phyloP scores from a whole-genome alignment of 2,888 invertebrate species.

The Leptopterna dolabrata region DNA sequence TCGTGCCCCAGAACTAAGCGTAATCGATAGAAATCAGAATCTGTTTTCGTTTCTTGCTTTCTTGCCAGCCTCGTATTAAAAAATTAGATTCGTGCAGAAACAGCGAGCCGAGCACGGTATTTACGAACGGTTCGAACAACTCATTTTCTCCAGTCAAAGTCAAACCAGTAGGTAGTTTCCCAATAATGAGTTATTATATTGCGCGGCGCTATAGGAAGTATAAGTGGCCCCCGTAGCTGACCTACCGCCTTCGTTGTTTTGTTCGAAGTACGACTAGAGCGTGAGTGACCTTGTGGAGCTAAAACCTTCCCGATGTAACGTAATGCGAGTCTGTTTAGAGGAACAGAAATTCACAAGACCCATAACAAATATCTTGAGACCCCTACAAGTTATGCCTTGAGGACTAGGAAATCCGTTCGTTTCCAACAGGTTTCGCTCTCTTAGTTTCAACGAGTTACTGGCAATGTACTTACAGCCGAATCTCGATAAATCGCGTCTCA shows the following conservation, averaged over 20 bases:
- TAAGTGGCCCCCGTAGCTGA: background rate
- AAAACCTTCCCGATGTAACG: background rate
- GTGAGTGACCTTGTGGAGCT: background rate
- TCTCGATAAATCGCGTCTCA: too few species aligned
- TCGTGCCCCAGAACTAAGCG: too few species aligned
- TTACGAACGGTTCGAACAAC: background rate
- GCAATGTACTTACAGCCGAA: too few species aligned
- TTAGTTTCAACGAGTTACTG: too few species aligned
- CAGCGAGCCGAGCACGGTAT: background rate
- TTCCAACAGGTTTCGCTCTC: background rate
- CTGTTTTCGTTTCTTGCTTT: background rate
- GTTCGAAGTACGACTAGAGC: background rate
- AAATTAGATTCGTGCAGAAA: background rate
- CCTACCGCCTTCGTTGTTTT: background rate
- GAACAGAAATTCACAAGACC: background rate
- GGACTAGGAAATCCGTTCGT: too few species aligned
- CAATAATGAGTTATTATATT: background rate
- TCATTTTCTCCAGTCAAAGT: background rate
- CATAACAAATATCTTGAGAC: background rate
- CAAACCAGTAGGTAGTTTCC: background rate
- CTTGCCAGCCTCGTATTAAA: background rate
- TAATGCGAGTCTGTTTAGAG: background rate
- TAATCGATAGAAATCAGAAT: background rate
- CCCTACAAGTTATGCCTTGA: background rate
- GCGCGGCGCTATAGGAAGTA: background rate